phyloP scores from a whole-genome alignment of 2,888 invertebrate species.

The Seira sanloemensis region DNA sequence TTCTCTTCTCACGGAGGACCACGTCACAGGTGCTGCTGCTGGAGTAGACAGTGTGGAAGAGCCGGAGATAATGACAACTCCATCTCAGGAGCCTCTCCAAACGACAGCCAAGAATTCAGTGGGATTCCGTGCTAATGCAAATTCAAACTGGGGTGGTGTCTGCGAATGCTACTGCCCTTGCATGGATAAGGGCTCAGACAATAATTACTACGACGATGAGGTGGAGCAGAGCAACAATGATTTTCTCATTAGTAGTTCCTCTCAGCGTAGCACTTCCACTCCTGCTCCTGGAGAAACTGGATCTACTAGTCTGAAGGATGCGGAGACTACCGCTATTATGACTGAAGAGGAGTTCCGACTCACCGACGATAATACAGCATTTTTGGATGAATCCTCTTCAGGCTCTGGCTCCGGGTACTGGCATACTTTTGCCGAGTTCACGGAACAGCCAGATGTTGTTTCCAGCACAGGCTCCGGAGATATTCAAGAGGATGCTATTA shows the following conservation, averaged over 20 bases:
- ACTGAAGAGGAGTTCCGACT: background rate
- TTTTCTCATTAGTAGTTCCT: conserved; percentile 1
- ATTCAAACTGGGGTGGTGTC: conserved; percentile 60
- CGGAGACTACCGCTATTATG: background rate
- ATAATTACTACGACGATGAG: conserved; percentile 34
- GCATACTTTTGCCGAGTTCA: background rate
- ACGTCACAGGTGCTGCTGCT: conserved; percentile 23
- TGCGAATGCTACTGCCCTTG: conserved; percentile 71
- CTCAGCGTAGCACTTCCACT: background rate
- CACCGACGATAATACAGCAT: background rate
- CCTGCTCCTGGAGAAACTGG: background rate
- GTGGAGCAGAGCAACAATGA: background rate
- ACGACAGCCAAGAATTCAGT: background rate
- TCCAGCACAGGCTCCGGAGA: background rate
- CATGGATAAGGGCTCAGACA: conserved; percentile 48
- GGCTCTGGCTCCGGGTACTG: conserved; percentile 32
- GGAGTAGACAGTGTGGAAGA: background rate
- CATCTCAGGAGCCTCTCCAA: background rate
- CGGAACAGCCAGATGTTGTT: background rate
- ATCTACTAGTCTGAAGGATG: background rate
- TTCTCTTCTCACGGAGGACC: background rate
- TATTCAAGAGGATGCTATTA: background rate
- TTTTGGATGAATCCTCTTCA: background rate
- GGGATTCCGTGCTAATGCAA: background rate
- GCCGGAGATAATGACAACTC: background rate